Evolutionary conservation across 2,797 vertebrate genomes (phyloP).

Genomic region (Parambassis ranga): DNA sequence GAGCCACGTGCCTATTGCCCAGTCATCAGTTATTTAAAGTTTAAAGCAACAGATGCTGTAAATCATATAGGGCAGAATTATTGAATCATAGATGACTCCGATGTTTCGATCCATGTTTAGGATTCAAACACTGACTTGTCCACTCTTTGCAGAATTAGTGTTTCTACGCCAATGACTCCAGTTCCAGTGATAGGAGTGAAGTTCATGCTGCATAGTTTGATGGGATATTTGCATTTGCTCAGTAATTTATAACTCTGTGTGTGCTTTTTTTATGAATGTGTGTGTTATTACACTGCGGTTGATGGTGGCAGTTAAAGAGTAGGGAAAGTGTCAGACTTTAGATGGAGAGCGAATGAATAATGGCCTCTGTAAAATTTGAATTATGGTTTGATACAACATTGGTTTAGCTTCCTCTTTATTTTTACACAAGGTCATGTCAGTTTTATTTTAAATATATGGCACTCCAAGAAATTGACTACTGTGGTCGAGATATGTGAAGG

Average conservation of each 20-base stretch:
- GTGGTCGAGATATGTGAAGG: background rate
- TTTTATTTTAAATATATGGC: constrained; percentile 20
- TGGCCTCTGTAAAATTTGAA: constrained; percentile 39
- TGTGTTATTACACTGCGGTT: constrained; percentile 48
- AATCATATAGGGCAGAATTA: no score
- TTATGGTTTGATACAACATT: constrained; percentile 55
- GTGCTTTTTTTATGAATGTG: constrained; percentile 37
- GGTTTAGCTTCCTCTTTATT: constrained; percentile 56
- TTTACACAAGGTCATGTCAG: constrained; percentile 53
- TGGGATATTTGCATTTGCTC: constrained; percentile 47
- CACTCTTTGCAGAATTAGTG: background rate
- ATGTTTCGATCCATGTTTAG: background rate
- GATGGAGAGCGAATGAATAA: constrained; percentile 45
- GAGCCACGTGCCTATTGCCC: background rate
- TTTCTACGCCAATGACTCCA: background rate
- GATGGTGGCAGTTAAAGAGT: constrained; percentile 57
- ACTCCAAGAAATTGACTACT: background rate
- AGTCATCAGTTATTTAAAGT: background rate
- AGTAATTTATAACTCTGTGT: constrained; percentile 49
- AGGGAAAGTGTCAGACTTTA: constrained; percentile 41
- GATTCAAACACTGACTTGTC: background rate
- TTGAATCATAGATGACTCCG: no score
- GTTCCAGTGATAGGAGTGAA: background rate
- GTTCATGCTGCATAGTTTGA: constrained; percentile 23
- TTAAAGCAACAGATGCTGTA: no score